Conservation (phyloP, 2,888 invertebrate genomes). For the Blomia tropicalis region DNA sequence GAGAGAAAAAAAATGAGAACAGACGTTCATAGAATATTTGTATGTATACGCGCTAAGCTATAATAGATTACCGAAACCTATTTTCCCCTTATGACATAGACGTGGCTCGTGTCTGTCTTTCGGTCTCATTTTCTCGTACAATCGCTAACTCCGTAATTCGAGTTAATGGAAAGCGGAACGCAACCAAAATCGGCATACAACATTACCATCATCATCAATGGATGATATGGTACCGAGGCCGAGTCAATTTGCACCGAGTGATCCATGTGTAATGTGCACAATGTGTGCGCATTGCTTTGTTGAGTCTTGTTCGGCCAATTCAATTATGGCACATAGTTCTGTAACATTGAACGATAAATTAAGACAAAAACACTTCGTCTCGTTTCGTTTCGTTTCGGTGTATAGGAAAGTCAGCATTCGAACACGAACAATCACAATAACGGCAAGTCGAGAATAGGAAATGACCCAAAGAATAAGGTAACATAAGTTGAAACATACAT, state of each 20-base stretch:
- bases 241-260: constrained; percentile 12
- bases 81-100: neutral
- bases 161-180: constrained; percentile 5
- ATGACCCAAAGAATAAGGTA: no score
- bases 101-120: neutral
- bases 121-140: neutral
- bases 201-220: neutral
- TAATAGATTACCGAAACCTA: constrained; percentile 11
- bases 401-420: no score
- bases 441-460: no score
- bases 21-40: no score
- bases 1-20: no score
- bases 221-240: neutral
- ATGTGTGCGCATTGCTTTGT: neutral
- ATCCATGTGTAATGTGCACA: neutral
- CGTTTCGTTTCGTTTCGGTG: no score
- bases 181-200: neutral
- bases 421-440: neutral
- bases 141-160: neutral
- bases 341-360: neutral
- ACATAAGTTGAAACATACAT: no score
- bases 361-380: neutral
- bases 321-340: neutral
- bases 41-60: no score
- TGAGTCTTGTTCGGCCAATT: neutral